phyloP scores from a whole-genome alignment of 2,888 invertebrate species.

The Halictus ligatus region DNA sequence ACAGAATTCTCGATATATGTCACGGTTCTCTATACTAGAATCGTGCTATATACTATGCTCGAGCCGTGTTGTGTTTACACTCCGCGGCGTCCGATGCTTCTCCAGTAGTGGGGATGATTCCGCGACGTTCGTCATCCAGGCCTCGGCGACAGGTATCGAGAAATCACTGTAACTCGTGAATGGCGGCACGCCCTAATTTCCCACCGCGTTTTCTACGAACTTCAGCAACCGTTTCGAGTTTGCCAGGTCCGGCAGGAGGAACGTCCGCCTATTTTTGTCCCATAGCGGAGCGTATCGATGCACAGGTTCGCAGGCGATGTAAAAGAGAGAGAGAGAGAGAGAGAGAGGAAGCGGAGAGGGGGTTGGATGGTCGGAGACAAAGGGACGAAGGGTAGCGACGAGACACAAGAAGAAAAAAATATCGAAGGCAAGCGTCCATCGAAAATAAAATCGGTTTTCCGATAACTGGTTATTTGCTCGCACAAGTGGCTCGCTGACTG shows the following conservation, averaged over 20 bases:
- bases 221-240: not conserved
- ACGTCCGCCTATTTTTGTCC: not conserved
- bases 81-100: too few species aligned
- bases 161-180: not conserved
- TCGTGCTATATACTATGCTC: too few species aligned
- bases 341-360: not conserved
- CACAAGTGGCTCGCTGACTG: slow-evolving; percentile 82
- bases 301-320: not conserved
- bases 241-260: not conserved
- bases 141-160: too few species aligned
- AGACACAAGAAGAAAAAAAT: slow-evolving; percentile 52
- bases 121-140: too few species aligned
- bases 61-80: too few species aligned
- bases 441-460: slow-evolving; percentile 82
- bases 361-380: not conserved
- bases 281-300: not conserved
- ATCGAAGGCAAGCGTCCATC: slow-evolving; percentile 70
- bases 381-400: slow-evolving; percentile 18
- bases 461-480: slow-evolving; percentile 82
- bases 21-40: too few species aligned
- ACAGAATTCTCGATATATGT: too few species aligned
- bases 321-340: slow-evolving; percentile 15
- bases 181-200: not conserved
- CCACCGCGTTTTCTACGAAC: not conserved
- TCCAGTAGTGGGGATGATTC: too few species aligned